A percentile compares a stretch with the other conserved stretches of the same genome.
These are phyloP conservation scores for Pseudopleuronectes americanus DNA, from an alignment of 2,797 vertebrate genomes.

Conservation along the genomic window DNA sequence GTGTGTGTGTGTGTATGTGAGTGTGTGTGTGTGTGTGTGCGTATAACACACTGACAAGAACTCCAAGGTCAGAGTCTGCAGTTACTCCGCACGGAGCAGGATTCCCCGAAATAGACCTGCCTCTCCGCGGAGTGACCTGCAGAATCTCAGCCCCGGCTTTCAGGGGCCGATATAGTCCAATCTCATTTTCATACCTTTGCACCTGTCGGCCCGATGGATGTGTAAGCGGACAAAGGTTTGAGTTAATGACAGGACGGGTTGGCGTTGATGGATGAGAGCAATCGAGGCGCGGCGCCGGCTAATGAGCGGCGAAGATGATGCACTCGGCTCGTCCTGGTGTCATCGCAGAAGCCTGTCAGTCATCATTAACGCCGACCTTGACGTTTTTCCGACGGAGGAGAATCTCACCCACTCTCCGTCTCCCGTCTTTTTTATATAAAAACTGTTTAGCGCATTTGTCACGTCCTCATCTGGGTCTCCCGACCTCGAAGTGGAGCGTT, in stretches of 20 bases:
- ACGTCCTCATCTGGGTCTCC: constrained; percentile 3
- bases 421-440: neutral
- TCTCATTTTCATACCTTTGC: constrained; percentile 30
- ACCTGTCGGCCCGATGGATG: constrained; percentile 25
- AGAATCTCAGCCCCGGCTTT: constrained; percentile 33
- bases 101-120: constrained; percentile 63
- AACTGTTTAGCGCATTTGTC: neutral
- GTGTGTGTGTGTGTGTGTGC: neutral
- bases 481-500: constrained; percentile 26
- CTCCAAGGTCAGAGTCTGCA: constrained; percentile 61
- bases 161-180: constrained; percentile 1
- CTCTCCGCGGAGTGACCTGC: constrained; percentile 56
- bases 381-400: constrained; percentile 31
- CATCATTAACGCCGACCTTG: constrained; percentile 68
- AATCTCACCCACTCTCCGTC: constrained; percentile 7
- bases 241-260: constrained; percentile 66
- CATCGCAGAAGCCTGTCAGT: constrained; percentile 51
- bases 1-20: neutral
- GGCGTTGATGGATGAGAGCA: constrained; percentile 74
- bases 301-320: constrained; percentile 71
- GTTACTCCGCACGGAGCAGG: constrained; percentile 34
- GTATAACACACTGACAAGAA: constrained; percentile 19
- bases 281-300: constrained; percentile 57
- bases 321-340: constrained; percentile 57
- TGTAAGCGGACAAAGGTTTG: constrained; percentile 40